These are phyloP conservation scores for Eubucco bourcierii DNA, from an alignment of 2,113 vertebrate genomes.

Conservation along the genomic window DNA sequence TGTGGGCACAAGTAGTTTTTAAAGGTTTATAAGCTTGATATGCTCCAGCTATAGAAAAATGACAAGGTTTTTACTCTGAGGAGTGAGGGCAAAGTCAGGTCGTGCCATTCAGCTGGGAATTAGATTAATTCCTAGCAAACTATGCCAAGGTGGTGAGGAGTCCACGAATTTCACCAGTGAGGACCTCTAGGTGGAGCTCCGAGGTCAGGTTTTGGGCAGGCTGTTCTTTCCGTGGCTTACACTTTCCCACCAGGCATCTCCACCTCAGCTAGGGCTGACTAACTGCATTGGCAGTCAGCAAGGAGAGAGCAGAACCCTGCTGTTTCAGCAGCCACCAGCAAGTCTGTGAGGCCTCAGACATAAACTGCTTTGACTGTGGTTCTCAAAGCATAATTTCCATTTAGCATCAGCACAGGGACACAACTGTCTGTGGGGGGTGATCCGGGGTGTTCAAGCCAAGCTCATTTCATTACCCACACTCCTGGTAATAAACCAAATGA, in stretches of 20 bases:
- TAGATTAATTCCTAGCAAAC: background rate
- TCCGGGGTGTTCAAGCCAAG: background rate
- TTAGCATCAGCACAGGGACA: background rate
- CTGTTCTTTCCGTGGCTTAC: background rate
- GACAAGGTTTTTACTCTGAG: background rate
- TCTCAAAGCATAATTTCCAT: background rate
- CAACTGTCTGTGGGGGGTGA: background rate
- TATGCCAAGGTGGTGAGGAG: background rate
- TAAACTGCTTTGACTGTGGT: too few relatives aligned
- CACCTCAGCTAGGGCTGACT: background rate
- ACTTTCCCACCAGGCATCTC: background rate
- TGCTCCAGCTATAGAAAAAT: background rate
- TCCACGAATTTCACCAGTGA: background rate
- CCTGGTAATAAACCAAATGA: background rate
- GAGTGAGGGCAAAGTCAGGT: background rate
- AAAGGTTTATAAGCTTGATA: background rate
- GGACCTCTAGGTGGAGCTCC: slow-evolving; percentile 75
- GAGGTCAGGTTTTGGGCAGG: slow-evolving; percentile 63
- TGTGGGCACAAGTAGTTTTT: background rate
- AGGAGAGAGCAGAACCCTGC: background rate
- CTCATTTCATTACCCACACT: background rate
- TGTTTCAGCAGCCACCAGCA: background rate
- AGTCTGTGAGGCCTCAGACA: background rate
- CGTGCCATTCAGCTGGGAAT: background rate
- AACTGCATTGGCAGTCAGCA: background rate